These are phyloP conservation scores for Candoia aspera DNA, from an alignment of 2,113 vertebrate genomes.

Conservation along the genomic window DNA sequence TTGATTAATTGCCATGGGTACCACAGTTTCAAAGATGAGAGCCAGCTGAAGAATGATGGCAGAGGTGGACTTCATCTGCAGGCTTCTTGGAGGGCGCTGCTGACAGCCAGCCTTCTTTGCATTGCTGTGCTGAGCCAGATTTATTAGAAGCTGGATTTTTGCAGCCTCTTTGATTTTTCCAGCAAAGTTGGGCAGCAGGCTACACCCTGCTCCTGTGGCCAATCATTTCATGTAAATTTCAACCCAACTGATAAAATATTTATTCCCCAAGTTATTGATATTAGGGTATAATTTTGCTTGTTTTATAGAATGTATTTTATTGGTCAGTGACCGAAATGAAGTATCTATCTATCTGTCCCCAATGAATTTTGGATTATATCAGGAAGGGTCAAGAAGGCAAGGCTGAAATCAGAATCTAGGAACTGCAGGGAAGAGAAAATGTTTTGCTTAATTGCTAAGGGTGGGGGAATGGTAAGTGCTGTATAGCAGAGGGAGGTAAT, in stretches of 20 bases:
- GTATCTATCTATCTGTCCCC: background rate
- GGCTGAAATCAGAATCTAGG: background rate
- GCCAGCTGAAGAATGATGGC: background rate
- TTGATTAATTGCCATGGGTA: background rate
- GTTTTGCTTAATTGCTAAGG: too few relatives aligned
- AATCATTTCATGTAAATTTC: background rate
- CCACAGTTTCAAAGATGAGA: background rate
- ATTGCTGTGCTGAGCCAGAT: background rate
- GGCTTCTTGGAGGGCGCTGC: conserved; percentile 8
- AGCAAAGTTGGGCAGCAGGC: background rate
- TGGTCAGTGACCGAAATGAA: too few relatives aligned
- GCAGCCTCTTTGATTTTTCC: background rate
- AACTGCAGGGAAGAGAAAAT: background rate
- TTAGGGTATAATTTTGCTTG: background rate
- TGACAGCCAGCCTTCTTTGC: background rate
- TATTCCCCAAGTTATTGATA: background rate
- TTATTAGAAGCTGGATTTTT: background rate
- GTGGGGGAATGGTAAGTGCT: too few relatives aligned
- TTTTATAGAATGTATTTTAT: too few relatives aligned
- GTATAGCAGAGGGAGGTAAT: too few relatives aligned
- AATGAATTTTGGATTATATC: background rate
- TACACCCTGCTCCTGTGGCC: background rate
- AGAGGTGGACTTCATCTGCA: conserved; percentile 9
- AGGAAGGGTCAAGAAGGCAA: background rate
- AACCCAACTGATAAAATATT: background rate